phyloP scores from a whole-genome alignment of 1,140 invertebrate species.

The Pseudomyrmex flavicornis region DNA sequence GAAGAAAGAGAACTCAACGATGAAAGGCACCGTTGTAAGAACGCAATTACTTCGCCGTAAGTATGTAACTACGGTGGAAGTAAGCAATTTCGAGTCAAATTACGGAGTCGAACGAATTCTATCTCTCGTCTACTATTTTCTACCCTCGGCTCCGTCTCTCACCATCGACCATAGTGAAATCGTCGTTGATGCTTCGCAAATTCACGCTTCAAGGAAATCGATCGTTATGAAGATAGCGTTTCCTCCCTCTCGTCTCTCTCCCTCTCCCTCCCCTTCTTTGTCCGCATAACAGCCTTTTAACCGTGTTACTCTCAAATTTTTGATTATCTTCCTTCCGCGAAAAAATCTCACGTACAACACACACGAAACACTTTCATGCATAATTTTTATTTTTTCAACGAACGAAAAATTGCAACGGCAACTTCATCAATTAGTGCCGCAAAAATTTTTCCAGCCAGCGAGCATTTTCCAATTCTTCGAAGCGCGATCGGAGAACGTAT shows the following conservation, averaged over 20 bases:
- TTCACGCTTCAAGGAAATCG: slow-evolving; percentile 51
- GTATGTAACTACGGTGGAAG: slow-evolving; percentile 48
- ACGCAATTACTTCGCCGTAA: slow-evolving; percentile 44
- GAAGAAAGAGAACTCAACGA: background rate
- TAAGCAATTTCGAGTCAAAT: slow-evolving; percentile 52
- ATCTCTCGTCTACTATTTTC: slow-evolving; percentile 46
- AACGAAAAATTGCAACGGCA: slow-evolving; percentile 9
- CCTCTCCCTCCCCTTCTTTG: background rate
- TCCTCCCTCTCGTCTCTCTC: background rate
- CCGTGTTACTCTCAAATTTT: slow-evolving; percentile 42
- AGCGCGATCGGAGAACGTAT: background rate
- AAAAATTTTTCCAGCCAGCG: background rate
- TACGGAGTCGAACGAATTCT: slow-evolving; percentile 47
- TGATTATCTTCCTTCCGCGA: background rate
- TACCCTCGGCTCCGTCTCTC: slow-evolving; percentile 10
- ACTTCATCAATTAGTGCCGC: background rate
- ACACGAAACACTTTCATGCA: background rate
- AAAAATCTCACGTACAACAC: slow-evolving; percentile 12
- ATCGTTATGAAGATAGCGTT: slow-evolving; percentile 48
- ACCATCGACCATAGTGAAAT: slow-evolving; percentile 17
- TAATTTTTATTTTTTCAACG: background rate
- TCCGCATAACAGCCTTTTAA: slow-evolving; percentile 39
- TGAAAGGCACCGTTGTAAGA: slow-evolving; percentile 38
- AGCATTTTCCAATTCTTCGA: background rate
- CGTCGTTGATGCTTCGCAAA: slow-evolving; percentile 38